Percentiles rank a stretch among this genome's conserved stretches.
These are phyloP conservation scores for Clivina fossor DNA, from an alignment of 2,888 invertebrate genomes.

Conservation along the genomic window DNA sequence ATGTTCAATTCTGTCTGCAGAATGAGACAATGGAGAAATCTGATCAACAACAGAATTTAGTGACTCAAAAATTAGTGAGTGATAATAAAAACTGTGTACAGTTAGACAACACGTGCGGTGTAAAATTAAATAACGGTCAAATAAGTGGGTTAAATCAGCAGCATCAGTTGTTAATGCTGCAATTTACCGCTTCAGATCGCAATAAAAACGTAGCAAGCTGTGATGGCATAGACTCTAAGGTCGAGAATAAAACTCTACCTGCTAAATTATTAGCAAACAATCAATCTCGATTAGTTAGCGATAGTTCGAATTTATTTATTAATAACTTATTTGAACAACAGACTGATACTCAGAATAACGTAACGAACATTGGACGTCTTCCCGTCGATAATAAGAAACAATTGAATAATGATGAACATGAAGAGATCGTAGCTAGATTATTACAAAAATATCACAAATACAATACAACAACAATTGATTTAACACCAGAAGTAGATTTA, in stretches of 20 bases:
- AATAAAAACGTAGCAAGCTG: conserved; percentile 25
- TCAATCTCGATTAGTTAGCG: conserved; percentile 41
- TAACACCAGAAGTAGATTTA: conserved; percentile 50
- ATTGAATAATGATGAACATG: conserved; percentile 46
- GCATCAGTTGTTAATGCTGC: conserved; percentile 23
- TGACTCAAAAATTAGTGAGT: conserved; percentile 37
- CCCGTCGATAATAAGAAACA: conserved; percentile 33
- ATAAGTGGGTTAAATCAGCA: conserved; percentile 19
- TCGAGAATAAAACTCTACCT: conserved; percentile 32
- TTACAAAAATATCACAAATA: conserved; percentile 54
- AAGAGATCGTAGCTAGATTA: conserved; percentile 51
- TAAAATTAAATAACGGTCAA: conserved; percentile 29
- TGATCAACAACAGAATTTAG: conserved; percentile 42
- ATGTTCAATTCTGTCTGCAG: not conserved
- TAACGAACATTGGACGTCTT: conserved; percentile 37
- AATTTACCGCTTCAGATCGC: conserved; percentile 22
- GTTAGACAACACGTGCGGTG: conserved; percentile 18
- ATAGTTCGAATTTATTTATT: conserved; percentile 50
- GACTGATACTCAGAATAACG: conserved; percentile 42
- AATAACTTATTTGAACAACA: conserved; percentile 51
- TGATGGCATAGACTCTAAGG: conserved; percentile 32
- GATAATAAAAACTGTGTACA: conserved; percentile 32
- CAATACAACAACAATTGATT: conserved; percentile 50
- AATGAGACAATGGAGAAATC: conserved; percentile 9
- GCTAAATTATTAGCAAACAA: conserved; percentile 31